Conservation (phyloP, 2,113 vertebrate genomes). For the Fulica atra region DNA sequence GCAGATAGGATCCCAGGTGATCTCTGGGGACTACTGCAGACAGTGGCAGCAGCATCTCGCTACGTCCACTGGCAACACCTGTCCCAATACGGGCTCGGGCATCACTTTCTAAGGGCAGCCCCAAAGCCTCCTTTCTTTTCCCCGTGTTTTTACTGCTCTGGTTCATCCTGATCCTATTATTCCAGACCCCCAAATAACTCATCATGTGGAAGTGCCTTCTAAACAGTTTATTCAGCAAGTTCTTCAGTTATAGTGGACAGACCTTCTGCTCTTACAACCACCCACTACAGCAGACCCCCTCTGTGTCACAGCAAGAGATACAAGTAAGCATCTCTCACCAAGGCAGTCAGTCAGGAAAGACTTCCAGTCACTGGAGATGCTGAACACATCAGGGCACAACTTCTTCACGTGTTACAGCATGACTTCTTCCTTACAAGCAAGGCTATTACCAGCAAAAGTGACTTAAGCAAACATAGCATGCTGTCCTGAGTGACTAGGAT, state of each 20-base stretch:
- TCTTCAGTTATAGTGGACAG: not conserved
- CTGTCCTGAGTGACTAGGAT: rapidly evolving
- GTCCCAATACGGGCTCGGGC: too few relatives aligned
- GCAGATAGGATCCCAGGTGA: not conserved
- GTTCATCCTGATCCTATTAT: not conserved
- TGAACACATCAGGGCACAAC: rapidly evolving
- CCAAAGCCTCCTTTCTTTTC: not conserved
- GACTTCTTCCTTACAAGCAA: rapidly evolving
- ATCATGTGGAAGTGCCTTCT: not conserved
- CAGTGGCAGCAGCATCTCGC: rapidly evolving
- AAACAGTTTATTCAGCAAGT: not conserved
- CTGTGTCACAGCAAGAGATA: not conserved
- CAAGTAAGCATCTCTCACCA: not conserved
- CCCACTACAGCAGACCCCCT: not conserved
- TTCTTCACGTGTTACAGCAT: not conserved
- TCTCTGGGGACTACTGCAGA: not conserved
- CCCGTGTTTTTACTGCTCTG: not conserved
- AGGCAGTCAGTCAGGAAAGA: not conserved
- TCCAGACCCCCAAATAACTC: not conserved
- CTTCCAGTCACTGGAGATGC: not conserved
- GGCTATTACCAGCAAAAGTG: not conserved
- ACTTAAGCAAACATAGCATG: not conserved
- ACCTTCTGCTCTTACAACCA: not conserved
- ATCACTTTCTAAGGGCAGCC: not conserved
- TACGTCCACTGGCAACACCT: not conserved